Conservation (phyloP, 2,113 vertebrate genomes). For the Emydura subglobosa region DNA sequence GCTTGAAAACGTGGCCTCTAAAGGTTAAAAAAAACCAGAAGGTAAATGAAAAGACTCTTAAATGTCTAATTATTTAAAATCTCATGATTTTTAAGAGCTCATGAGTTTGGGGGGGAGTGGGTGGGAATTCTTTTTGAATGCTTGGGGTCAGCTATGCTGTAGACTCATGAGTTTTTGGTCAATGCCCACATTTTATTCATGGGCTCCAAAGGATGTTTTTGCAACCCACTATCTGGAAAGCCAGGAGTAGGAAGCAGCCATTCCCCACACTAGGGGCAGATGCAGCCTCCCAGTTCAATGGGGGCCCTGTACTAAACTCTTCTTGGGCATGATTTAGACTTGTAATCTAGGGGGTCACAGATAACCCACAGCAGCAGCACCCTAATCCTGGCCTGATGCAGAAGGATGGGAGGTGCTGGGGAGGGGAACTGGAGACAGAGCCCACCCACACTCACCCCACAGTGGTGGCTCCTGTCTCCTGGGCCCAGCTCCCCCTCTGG, state of each 20-base stretch:
- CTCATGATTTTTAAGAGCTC: background rate
- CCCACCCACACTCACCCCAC: background rate
- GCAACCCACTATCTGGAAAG: background rate
- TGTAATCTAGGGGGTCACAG: background rate
- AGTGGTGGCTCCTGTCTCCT: background rate
- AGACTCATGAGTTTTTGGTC: background rate
- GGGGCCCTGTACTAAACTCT: background rate
- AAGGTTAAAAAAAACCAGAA: constrained; percentile 36
- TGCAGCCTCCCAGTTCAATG: background rate
- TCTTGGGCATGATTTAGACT: background rate
- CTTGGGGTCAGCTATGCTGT: constrained; percentile 3
- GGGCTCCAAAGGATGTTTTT: background rate
- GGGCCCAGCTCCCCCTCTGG: background rate
- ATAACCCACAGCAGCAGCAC: background rate
- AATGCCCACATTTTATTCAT: background rate
- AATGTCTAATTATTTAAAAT: background rate
- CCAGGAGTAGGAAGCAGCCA: background rate
- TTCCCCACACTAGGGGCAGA: background rate
- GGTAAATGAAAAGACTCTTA: background rate
- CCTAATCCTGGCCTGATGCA: background rate
- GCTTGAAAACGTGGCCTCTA: constrained; percentile 40
- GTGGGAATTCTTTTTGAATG: background rate
- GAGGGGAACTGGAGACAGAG: background rate
- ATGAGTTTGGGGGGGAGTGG: background rate
- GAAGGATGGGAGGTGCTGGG: background rate